Base-by-base conservation (phyloP, 2,797 vertebrate genomes). In the Muscicapa striata region DNA sequence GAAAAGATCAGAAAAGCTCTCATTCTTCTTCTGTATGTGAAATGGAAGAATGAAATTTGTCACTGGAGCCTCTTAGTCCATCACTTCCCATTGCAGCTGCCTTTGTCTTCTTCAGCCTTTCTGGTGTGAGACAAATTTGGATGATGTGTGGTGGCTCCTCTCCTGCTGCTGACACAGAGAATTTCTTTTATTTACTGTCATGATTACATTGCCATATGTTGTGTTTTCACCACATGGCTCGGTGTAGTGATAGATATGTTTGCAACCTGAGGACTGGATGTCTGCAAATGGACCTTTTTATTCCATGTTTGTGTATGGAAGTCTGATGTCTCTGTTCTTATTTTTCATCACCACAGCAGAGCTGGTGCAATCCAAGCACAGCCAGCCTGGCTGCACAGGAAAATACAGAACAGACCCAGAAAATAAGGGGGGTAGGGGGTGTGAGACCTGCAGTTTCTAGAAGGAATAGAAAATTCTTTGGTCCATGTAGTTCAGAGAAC, bases 101-200 rank as follows among this genome's bases (percentile, higher is more conserved):
- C 58, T 89, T 69, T 57, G 22, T 61, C 52, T 70, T 27, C 55
- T 74, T 80, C 4, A 83, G 34, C 45, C 36, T 61, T 78, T 64
- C 51, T 38, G 72, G 38, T 2, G 8, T 13, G 40, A 80, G 51
- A 85, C 49, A 87, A 74, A 54, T 30, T 48, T 7, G 10, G 64
- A 75, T 74, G 63, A 59, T 0, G 1, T 24, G 45, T 59, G 21
- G 23, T 75, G n/a, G 46, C 32, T 93, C 43, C 46, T 66, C 20
- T 84, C 36, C 87, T 93, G 55, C 52, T 74, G 36, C 75, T 5
- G 3, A 72, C 66, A 76, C 15, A 76, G 13, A 75, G 80, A 88
- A 84, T 69, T 58, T 13, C 70, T 85, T 91, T 72, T 95, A 85
- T 96, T 95, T 96, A 89, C 82, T 84, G 58, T 55, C 84, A 30